A percentile compares a stretch with the other conserved stretches of the same genome.
Evolutionary conservation across 2,113 vertebrate genomes (phyloP).

Genomic region (Microtus montanus): DNA sequence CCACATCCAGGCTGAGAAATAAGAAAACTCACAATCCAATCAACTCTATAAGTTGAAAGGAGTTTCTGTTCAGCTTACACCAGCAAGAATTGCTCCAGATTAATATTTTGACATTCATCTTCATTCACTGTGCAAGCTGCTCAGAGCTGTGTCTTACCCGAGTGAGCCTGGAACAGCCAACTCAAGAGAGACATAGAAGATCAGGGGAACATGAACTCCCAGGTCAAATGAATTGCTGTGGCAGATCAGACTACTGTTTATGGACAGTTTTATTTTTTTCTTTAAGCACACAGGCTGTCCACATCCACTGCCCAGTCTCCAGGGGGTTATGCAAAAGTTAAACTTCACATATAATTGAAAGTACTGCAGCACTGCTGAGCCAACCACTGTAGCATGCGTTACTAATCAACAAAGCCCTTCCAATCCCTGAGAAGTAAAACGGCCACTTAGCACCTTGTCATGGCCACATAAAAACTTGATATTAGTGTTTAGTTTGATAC

Average conservation of each 20-base stretch:
- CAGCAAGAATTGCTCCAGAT: slow-evolving; percentile 60
- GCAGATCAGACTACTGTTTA: not conserved
- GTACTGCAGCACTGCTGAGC: not conserved
- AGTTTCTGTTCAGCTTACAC: slow-evolving; percentile 60
- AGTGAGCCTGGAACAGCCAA: not conserved
- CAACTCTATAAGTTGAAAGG: not conserved
- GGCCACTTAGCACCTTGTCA: not conserved
- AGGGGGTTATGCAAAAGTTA: not conserved
- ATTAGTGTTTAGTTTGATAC: not conserved
- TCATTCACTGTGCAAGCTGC: not conserved
- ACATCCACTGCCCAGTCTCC: not conserved
- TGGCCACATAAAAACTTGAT: not conserved
- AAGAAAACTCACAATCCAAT: slow-evolving; percentile 43
- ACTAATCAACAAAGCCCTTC: not conserved
- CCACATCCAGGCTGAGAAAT: not conserved
- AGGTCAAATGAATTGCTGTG: slow-evolving; percentile 22
- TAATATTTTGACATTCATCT: slow-evolving; percentile 65
- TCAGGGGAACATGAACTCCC: not conserved
- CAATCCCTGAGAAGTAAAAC: too few relatives aligned
- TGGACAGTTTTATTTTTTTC: not conserved
- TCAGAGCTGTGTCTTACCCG: not conserved
- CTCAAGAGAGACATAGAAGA: not conserved
- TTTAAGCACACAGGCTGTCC: not conserved
- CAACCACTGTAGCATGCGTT: not conserved
- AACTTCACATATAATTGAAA: not conserved